phyloP scores from a whole-genome alignment of 2,113 vertebrate species.

The Gavialis gangeticus region DNA sequence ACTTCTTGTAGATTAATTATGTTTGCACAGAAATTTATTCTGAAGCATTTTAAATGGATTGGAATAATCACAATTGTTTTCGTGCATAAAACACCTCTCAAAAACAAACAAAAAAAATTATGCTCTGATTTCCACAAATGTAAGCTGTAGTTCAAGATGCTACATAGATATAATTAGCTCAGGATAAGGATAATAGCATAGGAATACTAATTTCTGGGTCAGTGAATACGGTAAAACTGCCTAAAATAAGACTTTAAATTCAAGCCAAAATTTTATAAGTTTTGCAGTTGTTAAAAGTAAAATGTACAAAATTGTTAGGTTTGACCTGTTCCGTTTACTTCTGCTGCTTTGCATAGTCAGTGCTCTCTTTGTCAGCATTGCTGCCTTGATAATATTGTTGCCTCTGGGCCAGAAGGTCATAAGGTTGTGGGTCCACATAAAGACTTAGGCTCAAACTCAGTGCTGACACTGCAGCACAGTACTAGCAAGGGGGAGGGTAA shows the following conservation, averaged over 20 bases:
- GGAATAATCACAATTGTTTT: constrained; percentile 44
- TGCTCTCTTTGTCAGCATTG: not conserved
- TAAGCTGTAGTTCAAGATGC: constrained; percentile 19
- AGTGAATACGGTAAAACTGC: constrained; percentile 64
- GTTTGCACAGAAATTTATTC: not conserved
- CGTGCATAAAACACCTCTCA: not conserved
- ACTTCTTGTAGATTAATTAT: not conserved
- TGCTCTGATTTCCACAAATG: constrained; percentile 30
- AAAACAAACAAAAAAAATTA: not conserved
- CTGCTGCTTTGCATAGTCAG: not conserved
- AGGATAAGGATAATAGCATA: constrained; percentile 58
- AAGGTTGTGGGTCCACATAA: constrained; percentile 57
- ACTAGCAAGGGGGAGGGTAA: constrained; percentile 35
- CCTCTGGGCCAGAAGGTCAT: constrained; percentile 48
- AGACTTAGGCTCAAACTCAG: constrained; percentile 54
- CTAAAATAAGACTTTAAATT: constrained; percentile 43
- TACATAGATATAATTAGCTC: constrained; percentile 31
- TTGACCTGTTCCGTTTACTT: not conserved
- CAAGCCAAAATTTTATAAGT: not conserved
- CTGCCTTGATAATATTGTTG: constrained; percentile 31
- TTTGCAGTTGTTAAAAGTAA: not conserved
- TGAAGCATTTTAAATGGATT: constrained; percentile 11
- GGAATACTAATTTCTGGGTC: constrained; percentile 55
- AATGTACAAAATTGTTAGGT: not conserved
- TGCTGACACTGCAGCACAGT: constrained; percentile 2